These are phyloP conservation scores for Ceryle rudis DNA, from an alignment of 2,797 vertebrate genomes.

Conservation along the genomic window DNA sequence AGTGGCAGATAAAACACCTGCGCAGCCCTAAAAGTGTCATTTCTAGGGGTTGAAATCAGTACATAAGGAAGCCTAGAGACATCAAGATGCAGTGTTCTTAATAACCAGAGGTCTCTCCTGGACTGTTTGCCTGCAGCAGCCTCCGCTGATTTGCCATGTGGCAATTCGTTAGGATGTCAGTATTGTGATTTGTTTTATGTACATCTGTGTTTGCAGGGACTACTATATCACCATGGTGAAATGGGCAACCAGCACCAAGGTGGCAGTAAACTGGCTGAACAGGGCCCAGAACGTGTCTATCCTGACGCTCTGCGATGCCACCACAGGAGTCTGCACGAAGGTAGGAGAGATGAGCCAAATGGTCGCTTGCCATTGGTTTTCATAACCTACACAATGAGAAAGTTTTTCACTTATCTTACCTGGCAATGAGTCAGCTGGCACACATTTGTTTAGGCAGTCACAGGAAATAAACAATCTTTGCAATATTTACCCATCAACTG, in stretches of 20 bases:
- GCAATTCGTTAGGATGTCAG: neutral
- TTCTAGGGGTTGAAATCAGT: neutral
- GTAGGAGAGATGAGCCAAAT: constrained; percentile 64
- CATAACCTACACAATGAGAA: rapidly evolving
- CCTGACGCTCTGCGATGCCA: constrained; percentile 94
- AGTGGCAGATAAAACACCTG: constrained; percentile 35
- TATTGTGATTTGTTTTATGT: rapidly evolving
- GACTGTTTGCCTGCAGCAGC: neutral
- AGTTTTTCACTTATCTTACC: neutral
- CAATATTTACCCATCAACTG: neutral
- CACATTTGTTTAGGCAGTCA: neutral
- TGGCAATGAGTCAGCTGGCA: neutral
- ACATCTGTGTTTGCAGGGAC: constrained; percentile 78
- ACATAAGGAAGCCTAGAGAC: neutral
- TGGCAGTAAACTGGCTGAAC: constrained; percentile 98
- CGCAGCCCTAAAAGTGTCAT: constrained; percentile 16
- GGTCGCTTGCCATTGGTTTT: rapidly evolving
- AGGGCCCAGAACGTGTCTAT: constrained; percentile 97
- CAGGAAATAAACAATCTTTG: neutral
- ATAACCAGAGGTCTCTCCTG: neutral
- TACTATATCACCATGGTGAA: constrained; percentile 98
- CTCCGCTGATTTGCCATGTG: rapidly evolving
- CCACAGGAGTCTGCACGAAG: constrained; percentile 96
- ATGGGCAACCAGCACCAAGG: constrained; percentile 97
- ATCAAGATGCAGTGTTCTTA: neutral